These are phyloP conservation scores for Xestia xanthographa DNA, from an alignment of 2,888 invertebrate species.

Conservation along the genomic window DNA sequence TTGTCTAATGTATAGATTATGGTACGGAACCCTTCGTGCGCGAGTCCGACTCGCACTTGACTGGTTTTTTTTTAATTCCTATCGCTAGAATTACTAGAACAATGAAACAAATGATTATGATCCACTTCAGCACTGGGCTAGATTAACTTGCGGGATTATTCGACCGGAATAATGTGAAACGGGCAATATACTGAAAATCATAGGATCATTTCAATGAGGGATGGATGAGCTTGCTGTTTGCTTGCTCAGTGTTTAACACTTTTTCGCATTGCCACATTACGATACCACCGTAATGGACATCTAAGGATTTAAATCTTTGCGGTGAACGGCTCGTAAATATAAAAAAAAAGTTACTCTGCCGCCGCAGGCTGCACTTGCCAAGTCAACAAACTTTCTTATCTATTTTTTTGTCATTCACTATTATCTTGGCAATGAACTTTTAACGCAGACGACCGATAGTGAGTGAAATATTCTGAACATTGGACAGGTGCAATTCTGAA, in stretches of 20 bases:
- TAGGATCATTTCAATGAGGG: neutral
- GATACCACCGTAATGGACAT: neutral
- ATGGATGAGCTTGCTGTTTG: neutral
- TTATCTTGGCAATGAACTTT: conserved; percentile 12
- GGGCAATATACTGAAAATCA: neutral
- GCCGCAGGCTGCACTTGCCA: conserved; percentile 3
- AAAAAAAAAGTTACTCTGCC: conserved; percentile 23
- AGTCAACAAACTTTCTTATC: conserved; percentile 36
- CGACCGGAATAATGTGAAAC: neutral
- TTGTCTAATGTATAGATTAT: too few relatives aligned
- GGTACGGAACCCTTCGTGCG: too few relatives aligned
- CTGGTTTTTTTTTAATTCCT: too few relatives aligned
- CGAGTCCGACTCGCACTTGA: too few relatives aligned
- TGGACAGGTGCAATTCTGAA: too few relatives aligned
- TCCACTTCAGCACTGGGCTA: neutral
- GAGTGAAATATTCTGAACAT: neutral
- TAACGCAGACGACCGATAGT: conserved; percentile 9
- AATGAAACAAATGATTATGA: too few relatives aligned
- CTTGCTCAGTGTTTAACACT: too few relatives aligned
- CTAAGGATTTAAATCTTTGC: neutral
- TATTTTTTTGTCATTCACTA: conserved; percentile 13
- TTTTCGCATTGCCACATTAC: neutral
- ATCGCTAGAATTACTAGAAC: too few relatives aligned
- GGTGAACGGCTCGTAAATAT: conserved; percentile 25
- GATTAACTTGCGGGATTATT: neutral